Evolutionary conservation across 2,113 vertebrate species (phyloP).

Genomic region (Cyrtonyx montezumae): DNA sequence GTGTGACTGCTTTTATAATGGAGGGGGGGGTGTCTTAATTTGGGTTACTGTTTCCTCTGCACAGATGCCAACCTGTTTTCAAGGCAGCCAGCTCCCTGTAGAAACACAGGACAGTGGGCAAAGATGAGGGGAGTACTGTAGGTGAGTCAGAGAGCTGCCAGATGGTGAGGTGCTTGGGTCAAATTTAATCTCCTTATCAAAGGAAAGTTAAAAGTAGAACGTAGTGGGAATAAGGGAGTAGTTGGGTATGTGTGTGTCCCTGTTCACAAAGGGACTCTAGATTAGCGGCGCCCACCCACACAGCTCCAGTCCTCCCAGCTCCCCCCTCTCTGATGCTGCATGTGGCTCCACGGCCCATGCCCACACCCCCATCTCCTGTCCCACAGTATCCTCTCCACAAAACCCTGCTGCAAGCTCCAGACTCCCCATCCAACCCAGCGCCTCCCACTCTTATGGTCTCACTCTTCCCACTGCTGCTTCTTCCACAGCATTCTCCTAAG

Average conservation of each 20-base stretch:
- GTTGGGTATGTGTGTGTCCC: not conserved
- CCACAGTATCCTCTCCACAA: rapidly evolving
- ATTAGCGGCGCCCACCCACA: rapidly evolving
- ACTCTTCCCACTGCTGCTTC: not conserved
- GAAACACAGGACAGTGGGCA: not conserved
- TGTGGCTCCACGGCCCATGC: too few relatives aligned
- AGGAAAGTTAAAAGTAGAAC: not conserved
- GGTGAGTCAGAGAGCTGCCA: not conserved
- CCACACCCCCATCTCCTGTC: not conserved
- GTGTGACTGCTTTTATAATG: not conserved
- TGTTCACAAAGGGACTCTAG: not conserved
- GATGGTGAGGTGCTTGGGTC: not conserved
- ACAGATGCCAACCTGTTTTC: not conserved
- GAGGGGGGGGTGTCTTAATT: not conserved
- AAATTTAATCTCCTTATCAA: not conserved
- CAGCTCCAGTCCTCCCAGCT: not conserved
- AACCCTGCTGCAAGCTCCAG: not conserved
- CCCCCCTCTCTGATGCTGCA: rapidly evolving
- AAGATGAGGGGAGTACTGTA: not conserved
- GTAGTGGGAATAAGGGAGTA: not conserved
- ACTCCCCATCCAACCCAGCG: not conserved
- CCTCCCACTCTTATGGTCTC: not conserved
- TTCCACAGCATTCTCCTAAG: not conserved
- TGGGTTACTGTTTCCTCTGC: not conserved
- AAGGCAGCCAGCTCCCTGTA: not conserved